Conservation (phyloP, 2,113 vertebrate genomes). For the Anguilla rostrata region DNA sequence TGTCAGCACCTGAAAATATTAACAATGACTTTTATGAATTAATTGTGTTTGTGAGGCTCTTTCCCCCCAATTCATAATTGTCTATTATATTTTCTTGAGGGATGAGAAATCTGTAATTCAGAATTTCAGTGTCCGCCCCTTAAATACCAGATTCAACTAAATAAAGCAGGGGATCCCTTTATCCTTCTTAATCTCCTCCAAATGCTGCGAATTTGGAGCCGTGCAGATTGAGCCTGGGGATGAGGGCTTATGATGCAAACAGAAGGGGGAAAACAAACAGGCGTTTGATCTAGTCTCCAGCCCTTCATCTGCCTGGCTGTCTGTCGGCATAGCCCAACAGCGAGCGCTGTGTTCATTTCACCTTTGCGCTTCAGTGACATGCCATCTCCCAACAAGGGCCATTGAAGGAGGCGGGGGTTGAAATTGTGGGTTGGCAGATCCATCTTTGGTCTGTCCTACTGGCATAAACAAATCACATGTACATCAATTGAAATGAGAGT, state of each 20-base stretch:
- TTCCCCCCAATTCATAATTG: background rate
- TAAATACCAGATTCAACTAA: constrained; percentile 35
- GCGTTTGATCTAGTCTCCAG: constrained; percentile 2
- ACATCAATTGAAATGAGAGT: no score
- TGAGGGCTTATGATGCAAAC: constrained; percentile 40
- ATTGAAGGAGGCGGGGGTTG: no score
- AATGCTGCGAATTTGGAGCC: constrained; percentile 16
- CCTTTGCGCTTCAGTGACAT: background rate
- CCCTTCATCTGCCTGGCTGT: background rate
- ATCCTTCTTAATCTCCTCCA: constrained; percentile 28
- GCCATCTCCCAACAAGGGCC: no score
- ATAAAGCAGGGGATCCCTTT: constrained; percentile 24
- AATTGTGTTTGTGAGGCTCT: no score
- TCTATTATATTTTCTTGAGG: background rate
- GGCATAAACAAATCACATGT: no score
- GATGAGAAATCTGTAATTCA: constrained; percentile 3
- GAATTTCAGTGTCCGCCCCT: background rate
- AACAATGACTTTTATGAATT: no score
- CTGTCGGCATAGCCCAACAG: background rate
- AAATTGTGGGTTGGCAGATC: no score
- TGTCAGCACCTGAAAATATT: no score
- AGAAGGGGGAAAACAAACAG: constrained; percentile 34
- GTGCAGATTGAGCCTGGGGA: constrained; percentile 24
- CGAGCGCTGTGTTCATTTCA: background rate
- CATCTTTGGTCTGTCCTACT: no score